Percentiles rank a stretch among this genome's conserved stretches.
phyloP scores from a whole-genome alignment of 1,140 invertebrate species.

The Pemphigus obesinymphae region DNA sequence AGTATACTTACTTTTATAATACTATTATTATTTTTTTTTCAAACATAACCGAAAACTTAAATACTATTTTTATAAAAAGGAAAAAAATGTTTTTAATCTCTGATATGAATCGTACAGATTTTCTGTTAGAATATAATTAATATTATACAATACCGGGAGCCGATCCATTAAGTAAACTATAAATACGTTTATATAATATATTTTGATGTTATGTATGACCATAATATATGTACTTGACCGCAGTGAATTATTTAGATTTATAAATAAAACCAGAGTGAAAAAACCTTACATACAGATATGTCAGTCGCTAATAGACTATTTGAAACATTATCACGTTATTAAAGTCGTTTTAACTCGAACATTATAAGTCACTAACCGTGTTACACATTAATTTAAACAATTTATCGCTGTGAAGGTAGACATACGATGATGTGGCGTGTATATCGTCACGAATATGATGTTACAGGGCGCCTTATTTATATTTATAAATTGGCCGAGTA shows the following conservation, averaged over 20 bases:
- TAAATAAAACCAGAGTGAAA: no score
- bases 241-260: neutral
- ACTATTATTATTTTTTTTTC: no score
- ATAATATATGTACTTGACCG: neutral
- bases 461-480: neutral
- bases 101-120: no score
- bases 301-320: neutral
- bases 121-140: no score
- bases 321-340: neutral
- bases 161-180: no score
- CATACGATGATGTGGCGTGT: neutral
- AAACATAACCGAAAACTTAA: no score
- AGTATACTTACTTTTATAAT: no score
- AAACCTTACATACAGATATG: neutral
- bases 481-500: slow-evolving; percentile 7
- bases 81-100: no score
- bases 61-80: no score
- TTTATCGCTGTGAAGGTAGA: neutral
- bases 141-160: no score
- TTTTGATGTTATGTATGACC: no score
- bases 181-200: no score
- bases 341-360: neutral
- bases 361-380: neutral
- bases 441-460: neutral
- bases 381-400: slow-evolving; percentile 11